These are phyloP conservation scores for Paradisaea rubra DNA, from an alignment of 2,113 vertebrate species.

Conservation along the genomic window DNA sequence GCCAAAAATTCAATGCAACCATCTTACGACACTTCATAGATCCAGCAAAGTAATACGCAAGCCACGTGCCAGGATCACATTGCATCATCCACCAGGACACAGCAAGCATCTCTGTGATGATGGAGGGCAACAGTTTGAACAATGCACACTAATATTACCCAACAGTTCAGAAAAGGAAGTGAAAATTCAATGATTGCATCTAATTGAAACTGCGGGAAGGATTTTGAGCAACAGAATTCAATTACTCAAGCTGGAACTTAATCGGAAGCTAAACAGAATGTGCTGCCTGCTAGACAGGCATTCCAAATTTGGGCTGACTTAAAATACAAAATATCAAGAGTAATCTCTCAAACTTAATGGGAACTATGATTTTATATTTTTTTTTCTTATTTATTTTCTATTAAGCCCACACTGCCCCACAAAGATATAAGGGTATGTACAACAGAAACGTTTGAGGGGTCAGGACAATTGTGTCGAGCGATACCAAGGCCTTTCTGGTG, in stretches of 20 bases:
- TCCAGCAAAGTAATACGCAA: not conserved
- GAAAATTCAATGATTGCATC: constrained; percentile 41
- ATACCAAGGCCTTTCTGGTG: not conserved
- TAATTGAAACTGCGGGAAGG: constrained; percentile 19
- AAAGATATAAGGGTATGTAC: not conserved
- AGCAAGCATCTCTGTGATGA: not conserved
- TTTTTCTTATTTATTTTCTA: not conserved
- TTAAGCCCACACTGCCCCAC: not conserved
- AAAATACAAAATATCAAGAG: not conserved
- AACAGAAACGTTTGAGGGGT: not conserved
- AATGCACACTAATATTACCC: not conserved
- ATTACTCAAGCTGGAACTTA: not conserved
- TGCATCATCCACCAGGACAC: not conserved
- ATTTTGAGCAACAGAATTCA: constrained; percentile 6
- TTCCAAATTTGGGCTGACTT: not conserved
- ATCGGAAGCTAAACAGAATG: not conserved
- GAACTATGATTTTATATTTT: not conserved
- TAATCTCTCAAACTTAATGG: not conserved
- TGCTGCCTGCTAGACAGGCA: not conserved
- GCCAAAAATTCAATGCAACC: not conserved
- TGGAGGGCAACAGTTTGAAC: constrained; percentile 4
- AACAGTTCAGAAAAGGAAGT: constrained; percentile 43
- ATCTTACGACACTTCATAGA: not conserved
- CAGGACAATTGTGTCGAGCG: not conserved
- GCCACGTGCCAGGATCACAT: not conserved